A percentile compares a stretch with the other conserved stretches of the same genome.
These are phyloP conservation scores for Rhagoletis pomonella DNA, from an alignment of 1,140 invertebrate genomes.

Conservation along the genomic window DNA sequence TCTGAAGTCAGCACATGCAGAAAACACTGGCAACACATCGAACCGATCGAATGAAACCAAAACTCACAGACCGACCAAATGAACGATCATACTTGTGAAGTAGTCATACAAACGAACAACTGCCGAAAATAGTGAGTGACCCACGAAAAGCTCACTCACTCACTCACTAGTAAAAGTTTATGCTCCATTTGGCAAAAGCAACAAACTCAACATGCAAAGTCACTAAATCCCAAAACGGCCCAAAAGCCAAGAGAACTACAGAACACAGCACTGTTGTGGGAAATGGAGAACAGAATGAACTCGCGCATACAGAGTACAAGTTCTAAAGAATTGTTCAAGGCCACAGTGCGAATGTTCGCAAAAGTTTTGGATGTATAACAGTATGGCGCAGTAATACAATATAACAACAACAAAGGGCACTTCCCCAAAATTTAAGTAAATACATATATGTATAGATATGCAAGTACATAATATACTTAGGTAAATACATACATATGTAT, in stretches of 20 bases:
- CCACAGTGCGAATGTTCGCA: conserved; percentile 22
- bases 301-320: background rate
- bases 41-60: background rate
- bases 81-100: background rate
- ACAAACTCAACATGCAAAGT: no score
- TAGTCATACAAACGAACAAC: background rate
- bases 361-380: conserved; percentile 6
- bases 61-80: background rate
- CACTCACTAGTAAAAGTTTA: background rate
- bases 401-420: no score
- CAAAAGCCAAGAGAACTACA: background rate
- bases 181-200: conserved; percentile 1
- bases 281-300: conserved; percentile 26
- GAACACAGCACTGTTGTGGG: conserved; percentile 25
- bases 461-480: background rate
- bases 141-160: conserved; percentile 31
- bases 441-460: no score
- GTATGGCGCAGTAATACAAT: background rate
- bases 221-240: background rate
- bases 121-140: conserved; percentile 16
- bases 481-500: background rate
- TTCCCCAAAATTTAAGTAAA: no score
- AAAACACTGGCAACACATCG: background rate
- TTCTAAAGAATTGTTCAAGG: conserved; percentile 25
- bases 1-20: background rate